Percentiles rank a stretch among this genome's conserved stretches.
phyloP scores from a whole-genome alignment of 2,888 invertebrate species.

The Boloria euphrosyne region DNA sequence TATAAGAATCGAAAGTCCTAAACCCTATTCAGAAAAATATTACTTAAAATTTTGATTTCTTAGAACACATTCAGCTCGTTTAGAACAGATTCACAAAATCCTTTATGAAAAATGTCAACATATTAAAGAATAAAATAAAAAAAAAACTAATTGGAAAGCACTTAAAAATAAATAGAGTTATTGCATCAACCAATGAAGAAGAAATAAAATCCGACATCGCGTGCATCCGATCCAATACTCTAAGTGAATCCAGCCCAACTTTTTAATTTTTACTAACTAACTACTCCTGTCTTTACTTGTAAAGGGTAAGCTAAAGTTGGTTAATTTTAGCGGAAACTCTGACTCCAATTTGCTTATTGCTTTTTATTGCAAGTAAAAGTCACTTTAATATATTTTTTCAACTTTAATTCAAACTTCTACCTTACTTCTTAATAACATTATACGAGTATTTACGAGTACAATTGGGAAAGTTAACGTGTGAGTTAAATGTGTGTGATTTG shows the following conservation, averaged over 20 bases:
- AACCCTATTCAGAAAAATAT: neutral
- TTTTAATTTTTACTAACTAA: constrained; percentile 53
- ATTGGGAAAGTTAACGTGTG: too few species aligned
- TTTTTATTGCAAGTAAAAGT: constrained; percentile 6
- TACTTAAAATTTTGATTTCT: neutral
- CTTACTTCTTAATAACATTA: too few species aligned
- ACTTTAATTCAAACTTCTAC: too few species aligned
- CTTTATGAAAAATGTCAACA: neutral
- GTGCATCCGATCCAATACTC: constrained; percentile 59
- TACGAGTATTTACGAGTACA: too few species aligned
- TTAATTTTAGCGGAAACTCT: constrained; percentile 24
- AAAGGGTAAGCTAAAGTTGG: constrained; percentile 23
- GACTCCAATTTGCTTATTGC: constrained; percentile 12
- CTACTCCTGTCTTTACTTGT: constrained; percentile 12
- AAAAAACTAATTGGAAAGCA: constrained; percentile 43
- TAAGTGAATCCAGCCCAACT: constrained; percentile 54
- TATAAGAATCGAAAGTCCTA: neutral
- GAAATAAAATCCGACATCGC: constrained; percentile 53
- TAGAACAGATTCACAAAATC: neutral
- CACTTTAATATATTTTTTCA: too few species aligned
- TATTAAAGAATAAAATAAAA: neutral
- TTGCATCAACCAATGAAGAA: constrained; percentile 45
- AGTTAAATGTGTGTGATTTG: too few species aligned
- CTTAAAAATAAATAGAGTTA: constrained; percentile 33
- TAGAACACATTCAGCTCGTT: too few species aligned